Evolutionary conservation across 2,888 invertebrate genomes (phyloP).

Genomic region (Gerris lacustris): DNA sequence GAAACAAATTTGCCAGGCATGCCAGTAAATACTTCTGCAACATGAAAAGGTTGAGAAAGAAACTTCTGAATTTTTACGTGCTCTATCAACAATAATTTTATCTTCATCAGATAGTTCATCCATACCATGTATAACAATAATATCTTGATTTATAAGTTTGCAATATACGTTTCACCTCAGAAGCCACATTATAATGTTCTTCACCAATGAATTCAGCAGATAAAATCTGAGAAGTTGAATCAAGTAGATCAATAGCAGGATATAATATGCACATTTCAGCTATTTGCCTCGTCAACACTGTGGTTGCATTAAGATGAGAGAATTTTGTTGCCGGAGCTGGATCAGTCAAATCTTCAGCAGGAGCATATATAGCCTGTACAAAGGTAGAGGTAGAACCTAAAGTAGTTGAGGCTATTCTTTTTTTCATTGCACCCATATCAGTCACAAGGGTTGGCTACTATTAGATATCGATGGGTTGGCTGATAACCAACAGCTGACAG

Average conservation of each 20-base stretch:
- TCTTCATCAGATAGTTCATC: constrained; percentile 1
- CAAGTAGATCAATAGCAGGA: constrained; percentile 86
- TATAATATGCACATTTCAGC: constrained; percentile 79
- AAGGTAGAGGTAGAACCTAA: constrained; percentile 90
- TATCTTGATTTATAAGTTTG: background rate
- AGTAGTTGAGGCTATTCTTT: constrained; percentile 85
- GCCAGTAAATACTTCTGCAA: too few relatives aligned
- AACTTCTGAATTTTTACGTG: too few relatives aligned
- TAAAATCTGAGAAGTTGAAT: constrained; percentile 86
- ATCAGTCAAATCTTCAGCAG: constrained; percentile 87
- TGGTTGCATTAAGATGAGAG: constrained; percentile 88
- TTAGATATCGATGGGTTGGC: too few relatives aligned
- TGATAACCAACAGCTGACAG: constrained; percentile 92
- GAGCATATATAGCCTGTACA: constrained; percentile 82
- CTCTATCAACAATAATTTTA: background rate
- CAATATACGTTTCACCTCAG: background rate
- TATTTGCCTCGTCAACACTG: constrained; percentile 83
- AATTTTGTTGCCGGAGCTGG: constrained; percentile 91
- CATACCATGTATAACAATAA: background rate
- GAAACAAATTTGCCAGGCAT: too few relatives aligned
- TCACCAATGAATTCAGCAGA: constrained; percentile 49
- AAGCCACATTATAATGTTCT: background rate
- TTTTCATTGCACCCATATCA: constrained; percentile 95
- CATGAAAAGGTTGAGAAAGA: too few relatives aligned
- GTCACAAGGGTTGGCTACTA: too few relatives aligned